Base-by-base conservation (phyloP, 2,888 invertebrate species). In the Adela reaumurella region DNA sequence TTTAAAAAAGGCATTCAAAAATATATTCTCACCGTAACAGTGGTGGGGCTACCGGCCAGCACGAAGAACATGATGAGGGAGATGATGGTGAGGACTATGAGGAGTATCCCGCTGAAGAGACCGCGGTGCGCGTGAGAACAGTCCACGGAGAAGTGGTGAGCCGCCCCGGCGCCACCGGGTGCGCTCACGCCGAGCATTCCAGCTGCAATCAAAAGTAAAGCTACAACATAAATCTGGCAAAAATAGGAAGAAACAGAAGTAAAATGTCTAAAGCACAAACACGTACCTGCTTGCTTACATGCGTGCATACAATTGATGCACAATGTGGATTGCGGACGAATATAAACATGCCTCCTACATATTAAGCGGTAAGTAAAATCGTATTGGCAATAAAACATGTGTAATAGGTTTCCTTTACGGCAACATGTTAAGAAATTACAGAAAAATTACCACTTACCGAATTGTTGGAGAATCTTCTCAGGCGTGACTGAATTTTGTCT, bases 41-140 rank as follows among this genome's bases (percentile, higher is more conserved):
- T 86, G 3, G 80, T 73, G 1, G 83, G 81, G 55, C 82, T 83
- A 50, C 82, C 83, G 49, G 87, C 87, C 46, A 95, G 72, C 1
- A 94, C 94, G 67, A 94, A 94, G 73, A 94, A 94, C 82, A 94
- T 87, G 49, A 95, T 93, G 52, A 94, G 83, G 14, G 90, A 89
- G 60, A 94, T 91, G 46, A 93, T 92, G 10, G 90, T 89, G 50
- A 91, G 79, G 0, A 94, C 92, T 48, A 93, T 86, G 42, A 92
- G 74, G 10, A 92, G 70, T 54, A 91, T 88, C 5, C 92, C 86
- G 28, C 81, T 80, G 60, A 86, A 87, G 62, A 94, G 82, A 55
- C 94, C 82, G 65, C 88, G 86, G 64, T 92, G 91, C 1, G 92
- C 90, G 57, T 89, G 87, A 3, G 90, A 88, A 68, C 93, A 94